phyloP scores from a whole-genome alignment of 2,888 invertebrate species.

The Polyploca ridens region DNA sequence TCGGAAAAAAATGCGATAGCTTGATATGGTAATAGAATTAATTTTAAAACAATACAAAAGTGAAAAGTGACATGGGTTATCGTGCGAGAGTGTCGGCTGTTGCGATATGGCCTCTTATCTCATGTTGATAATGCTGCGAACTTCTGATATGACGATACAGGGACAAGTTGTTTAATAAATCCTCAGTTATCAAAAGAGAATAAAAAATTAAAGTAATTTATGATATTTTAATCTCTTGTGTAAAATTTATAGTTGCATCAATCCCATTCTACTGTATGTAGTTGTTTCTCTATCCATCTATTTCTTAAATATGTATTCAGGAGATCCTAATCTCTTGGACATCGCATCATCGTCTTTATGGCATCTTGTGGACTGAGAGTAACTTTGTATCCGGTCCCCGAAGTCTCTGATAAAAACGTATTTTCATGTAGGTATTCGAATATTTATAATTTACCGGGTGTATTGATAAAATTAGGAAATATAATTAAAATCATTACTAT shows the following conservation, averaged over 20 bases:
- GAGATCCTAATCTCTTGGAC: too few species aligned
- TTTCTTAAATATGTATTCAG: too few species aligned
- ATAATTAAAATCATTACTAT: not conserved
- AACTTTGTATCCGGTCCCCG: too few species aligned
- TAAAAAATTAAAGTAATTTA: conserved; percentile 14
- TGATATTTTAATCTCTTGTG: conserved; percentile 7
- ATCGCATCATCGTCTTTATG: too few species aligned
- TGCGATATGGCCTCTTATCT: conserved; percentile 70
- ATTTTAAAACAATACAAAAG: conserved; percentile 38
- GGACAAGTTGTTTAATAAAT: conserved; percentile 50
- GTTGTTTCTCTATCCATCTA: too few species aligned
- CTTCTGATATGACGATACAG: conserved; percentile 58
- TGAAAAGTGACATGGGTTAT: conserved; percentile 68
- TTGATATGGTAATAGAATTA: conserved; percentile 20
- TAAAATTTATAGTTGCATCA: not conserved
- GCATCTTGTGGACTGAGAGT: too few species aligned
- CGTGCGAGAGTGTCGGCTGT: conserved; percentile 68
- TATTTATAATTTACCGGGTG: not conserved
- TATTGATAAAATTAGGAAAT: not conserved
- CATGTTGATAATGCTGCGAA: conserved; percentile 57
- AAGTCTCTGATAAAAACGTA: too few species aligned
- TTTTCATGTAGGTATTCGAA: too few species aligned
- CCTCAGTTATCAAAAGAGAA: conserved; percentile 21
- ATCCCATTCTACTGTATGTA: too few species aligned
- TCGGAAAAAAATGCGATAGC: conserved; percentile 9